Conservation (phyloP, 35 echinoderm and acorn worm species). For the Heliocidaris erythrogramma region DNA sequence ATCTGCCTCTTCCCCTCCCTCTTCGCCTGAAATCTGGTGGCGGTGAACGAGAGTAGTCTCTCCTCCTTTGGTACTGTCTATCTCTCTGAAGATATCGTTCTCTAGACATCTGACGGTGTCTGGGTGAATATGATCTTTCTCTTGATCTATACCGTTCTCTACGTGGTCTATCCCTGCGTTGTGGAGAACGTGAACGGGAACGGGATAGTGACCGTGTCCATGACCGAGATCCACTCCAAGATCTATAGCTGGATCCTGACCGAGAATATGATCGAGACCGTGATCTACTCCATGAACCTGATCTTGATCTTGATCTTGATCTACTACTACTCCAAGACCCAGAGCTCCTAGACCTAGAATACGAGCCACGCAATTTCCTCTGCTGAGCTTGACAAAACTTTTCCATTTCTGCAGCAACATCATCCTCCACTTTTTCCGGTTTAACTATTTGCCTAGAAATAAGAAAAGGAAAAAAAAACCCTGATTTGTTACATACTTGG, state of each 20-base stretch:
- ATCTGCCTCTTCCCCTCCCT: constrained; percentile 15
- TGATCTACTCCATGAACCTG: constrained; percentile 49
- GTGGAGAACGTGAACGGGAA: not conserved
- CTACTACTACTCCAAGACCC: constrained; percentile 47
- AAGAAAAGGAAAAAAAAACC: not conserved
- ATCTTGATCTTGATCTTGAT: constrained; percentile 51
- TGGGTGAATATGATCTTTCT: constrained; percentile 40
- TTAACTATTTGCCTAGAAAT: not conserved
- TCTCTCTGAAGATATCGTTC: constrained; percentile 59
- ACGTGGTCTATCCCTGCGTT: constrained; percentile 46
- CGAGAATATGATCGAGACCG: constrained; percentile 59
- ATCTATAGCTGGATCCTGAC: constrained; percentile 61
- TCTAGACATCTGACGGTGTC: not conserved
- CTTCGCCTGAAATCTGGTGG: constrained; percentile 32
- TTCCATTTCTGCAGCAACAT: not conserved
- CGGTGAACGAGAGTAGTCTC: constrained; percentile 44
- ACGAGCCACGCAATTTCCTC: constrained; percentile 18
- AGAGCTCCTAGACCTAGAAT: constrained; percentile 43
- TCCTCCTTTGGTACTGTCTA: constrained; percentile 12
- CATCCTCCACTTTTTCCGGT: not conserved
- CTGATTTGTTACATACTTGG: not conserved
- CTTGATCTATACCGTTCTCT: constrained; percentile 23
- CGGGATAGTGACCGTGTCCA: constrained; percentile 27
- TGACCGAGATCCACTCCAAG: constrained; percentile 43
- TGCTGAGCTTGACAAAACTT: constrained; percentile 14